Evolutionary conservation across 1,140 invertebrate genomes (phyloP), one percentile per base, ranked within the genome.

Genomic region (Delia radicum): DNA sequence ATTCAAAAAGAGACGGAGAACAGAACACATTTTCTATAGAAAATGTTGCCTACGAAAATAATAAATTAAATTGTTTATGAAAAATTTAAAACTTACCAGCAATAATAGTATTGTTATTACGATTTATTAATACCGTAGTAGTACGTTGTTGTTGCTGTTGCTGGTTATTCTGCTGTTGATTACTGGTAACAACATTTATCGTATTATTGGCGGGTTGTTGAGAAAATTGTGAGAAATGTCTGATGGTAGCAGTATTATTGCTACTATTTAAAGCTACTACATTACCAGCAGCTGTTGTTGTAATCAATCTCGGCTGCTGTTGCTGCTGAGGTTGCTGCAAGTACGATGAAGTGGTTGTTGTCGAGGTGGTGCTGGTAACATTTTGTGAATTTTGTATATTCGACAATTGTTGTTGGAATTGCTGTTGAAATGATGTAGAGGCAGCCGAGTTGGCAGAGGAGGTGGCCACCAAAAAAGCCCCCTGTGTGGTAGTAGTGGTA

Each of bases 401-500:
- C 55, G 5, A 29, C 75, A 74, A 37, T 46, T 78, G 77, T 33
- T 76, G 75, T 65, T 76, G 75, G 15, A 74, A 67, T 31, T 75
- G 77, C n/a, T 76, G 77, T 42, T 75, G 77, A 21, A 55, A 74
- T 18, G 80, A 72, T n/a, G 80, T 75, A 69, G 78, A 74, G 0
- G 48, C 33, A 13, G 76, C 4, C 27, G 63, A 67, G 12, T 10
- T 42, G 6, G 37, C 78, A 29, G 75, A 21, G 8, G 33, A 65
- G 13, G 37, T 55, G n/a, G 67, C 80, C 63, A 78, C 76, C 74
- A 77, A 61, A 71, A 76, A 78, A 27, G 75, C 37, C 3, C 75
- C 77, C 29, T 74, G 75, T 33, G 78, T 71, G 75, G 73, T 76
- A 75, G 63, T 71, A 76, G 72, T 76, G 79, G 76, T 79, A 78